Evolutionary conservation across 2,797 vertebrate species (phyloP).

Genomic region (Eremophila alpestris): DNA sequence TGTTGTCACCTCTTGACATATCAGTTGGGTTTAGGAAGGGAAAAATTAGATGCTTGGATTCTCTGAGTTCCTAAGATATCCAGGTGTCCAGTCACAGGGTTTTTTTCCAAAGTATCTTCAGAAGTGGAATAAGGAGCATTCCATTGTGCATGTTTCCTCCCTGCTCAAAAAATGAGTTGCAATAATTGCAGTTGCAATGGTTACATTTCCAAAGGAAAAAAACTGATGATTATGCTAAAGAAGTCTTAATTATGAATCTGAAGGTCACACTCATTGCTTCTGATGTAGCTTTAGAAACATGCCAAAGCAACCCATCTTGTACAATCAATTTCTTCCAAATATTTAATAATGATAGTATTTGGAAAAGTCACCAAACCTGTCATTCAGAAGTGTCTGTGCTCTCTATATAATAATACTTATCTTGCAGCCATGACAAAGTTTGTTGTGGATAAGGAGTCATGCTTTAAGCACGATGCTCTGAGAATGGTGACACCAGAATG

Average conservation of each 20-base stretch:
- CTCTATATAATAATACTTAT: not conserved
- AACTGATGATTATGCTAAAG: not conserved
- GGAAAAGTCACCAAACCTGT: not conserved
- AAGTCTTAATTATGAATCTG: not conserved
- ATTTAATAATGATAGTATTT: not conserved
- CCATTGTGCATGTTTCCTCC: not conserved
- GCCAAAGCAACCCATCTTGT: not conserved
- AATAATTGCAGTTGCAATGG: not conserved
- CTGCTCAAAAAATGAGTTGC: not conserved
- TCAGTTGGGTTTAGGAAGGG: not conserved
- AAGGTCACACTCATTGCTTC: not conserved
- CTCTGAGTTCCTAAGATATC: not conserved
- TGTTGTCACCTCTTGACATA: not conserved
- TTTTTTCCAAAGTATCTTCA: not conserved
- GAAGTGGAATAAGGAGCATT: not conserved
- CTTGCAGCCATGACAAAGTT: not conserved
- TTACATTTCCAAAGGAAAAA: not conserved
- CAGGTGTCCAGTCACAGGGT: accelerated
- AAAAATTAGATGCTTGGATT: not conserved
- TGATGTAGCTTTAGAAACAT: not conserved
- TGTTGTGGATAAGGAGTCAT: not conserved
- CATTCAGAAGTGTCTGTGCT: not conserved
- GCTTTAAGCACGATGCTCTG: not conserved
- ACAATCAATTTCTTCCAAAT: not conserved
- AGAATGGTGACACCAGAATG: not conserved